Conservation (phyloP, 64 coral and sea anemone species). For the Pocillopora damicornis region DNA sequence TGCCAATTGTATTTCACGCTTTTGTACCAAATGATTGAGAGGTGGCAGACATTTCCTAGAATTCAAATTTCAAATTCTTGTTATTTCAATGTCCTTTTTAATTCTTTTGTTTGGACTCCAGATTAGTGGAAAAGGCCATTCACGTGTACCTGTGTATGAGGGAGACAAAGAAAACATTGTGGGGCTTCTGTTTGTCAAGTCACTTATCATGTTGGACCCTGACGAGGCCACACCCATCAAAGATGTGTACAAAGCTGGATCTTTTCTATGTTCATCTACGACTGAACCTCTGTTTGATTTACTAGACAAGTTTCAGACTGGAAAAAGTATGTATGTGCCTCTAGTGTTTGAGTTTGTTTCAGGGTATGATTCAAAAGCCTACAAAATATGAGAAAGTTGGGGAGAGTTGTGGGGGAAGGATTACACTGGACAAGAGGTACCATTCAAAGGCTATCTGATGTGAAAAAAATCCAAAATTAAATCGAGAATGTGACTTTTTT, state of each 20-base stretch:
- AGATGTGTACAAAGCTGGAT: conserved; percentile 57
- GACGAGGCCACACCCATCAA: conserved; percentile 73
- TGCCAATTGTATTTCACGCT: no score
- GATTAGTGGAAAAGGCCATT: conserved; percentile 82
- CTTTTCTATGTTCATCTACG: conserved; percentile 48
- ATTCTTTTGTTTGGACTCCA: conserved; percentile 14
- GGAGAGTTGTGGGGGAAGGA: no score
- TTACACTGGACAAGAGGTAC: no score
- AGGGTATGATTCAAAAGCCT: no score
- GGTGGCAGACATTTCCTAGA: no score
- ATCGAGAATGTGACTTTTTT: no score
- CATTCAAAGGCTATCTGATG: no score
- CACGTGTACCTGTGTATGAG: conserved; percentile 84
- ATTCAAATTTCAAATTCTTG: no score
- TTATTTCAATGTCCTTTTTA: no score
- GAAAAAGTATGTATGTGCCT: conserved; percentile 76
- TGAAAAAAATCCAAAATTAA: no score
- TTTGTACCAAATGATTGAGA: no score
- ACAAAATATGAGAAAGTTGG: no score
- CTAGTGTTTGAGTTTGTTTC: not conserved
- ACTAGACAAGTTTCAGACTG: conserved; percentile 95
- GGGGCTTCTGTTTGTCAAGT: conserved; percentile 88
- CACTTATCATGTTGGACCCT: conserved; percentile 81
- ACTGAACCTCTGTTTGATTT: conserved; percentile 89
- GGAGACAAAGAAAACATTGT: conserved; percentile 59